These are phyloP conservation scores for Spicauda simplicius DNA, from an alignment of 2,888 invertebrate species.

Conservation along the genomic window DNA sequence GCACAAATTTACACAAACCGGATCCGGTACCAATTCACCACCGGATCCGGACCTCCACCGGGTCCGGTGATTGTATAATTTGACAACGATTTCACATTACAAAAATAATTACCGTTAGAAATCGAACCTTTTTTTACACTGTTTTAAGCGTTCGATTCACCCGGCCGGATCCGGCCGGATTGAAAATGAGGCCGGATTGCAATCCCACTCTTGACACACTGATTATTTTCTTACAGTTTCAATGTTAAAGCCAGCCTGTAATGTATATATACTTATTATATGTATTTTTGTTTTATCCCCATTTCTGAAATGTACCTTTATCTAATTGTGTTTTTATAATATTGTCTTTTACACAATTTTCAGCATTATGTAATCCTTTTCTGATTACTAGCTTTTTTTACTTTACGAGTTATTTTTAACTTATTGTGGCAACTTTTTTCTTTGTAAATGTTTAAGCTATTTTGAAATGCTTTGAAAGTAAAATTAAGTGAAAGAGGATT, in stretches of 20 bases:
- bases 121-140: too few relatives aligned
- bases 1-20: too few relatives aligned
- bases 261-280: background rate
- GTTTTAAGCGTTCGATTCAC: too few relatives aligned
- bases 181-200: too few relatives aligned
- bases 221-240: slow-evolving; percentile 14
- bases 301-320: background rate
- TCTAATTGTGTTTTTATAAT: background rate
- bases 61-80: too few relatives aligned
- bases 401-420: slow-evolving; percentile 11
- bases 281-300: background rate
- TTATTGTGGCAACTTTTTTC: slow-evolving; percentile 55
- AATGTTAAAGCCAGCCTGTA: slow-evolving; percentile 14
- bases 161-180: too few relatives aligned
- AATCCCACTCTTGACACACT: background rate
- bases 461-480: slow-evolving; percentile 18
- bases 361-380: background rate
- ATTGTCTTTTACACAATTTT: slow-evolving; percentile 27
- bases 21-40: too few relatives aligned
- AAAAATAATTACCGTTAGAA: too few relatives aligned
- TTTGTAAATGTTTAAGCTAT: slow-evolving; percentile 50
- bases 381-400: background rate
- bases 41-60: too few relatives aligned
- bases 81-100: too few relatives aligned
- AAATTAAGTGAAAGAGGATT: too few relatives aligned